Evolutionary conservation across 23 tunicate genomes (phyloP).

Genomic region (Pegea sp.): DNA sequence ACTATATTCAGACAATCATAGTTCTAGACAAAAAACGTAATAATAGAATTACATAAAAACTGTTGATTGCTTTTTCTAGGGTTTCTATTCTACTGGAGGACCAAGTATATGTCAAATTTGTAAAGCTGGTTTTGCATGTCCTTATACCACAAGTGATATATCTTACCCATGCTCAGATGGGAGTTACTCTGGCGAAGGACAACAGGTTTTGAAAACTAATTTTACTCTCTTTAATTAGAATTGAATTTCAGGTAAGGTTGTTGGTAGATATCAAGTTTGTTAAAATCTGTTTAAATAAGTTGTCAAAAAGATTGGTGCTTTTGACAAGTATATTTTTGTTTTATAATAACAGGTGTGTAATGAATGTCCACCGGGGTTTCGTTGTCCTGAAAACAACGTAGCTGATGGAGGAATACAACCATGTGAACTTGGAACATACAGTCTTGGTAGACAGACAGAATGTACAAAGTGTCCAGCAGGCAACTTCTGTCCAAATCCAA

Average conservation of each 20-base stretch:
- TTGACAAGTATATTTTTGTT: too few species aligned
- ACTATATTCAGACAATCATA: too few species aligned
- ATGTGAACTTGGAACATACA: slow-evolving; percentile 39
- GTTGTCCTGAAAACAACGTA: slow-evolving; percentile 16
- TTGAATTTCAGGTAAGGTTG: too few species aligned
- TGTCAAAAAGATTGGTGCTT: not conserved
- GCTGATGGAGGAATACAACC: slow-evolving; percentile 9
- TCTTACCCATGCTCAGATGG: slow-evolving; percentile 26
- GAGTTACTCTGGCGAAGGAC: slow-evolving; percentile 15
- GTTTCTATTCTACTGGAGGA: slow-evolving; percentile 26
- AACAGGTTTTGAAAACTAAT: slow-evolving; percentile 20
- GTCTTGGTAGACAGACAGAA: slow-evolving; percentile 23
- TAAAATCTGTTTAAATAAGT: not conserved
- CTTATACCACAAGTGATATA: slow-evolving; percentile 18
- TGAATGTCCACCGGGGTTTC: slow-evolving; percentile 40
- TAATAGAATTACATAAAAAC: too few species aligned
- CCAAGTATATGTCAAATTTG: slow-evolving; percentile 19
- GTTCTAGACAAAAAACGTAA: too few species aligned
- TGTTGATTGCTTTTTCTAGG: slow-evolving; percentile 35
- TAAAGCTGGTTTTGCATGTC: slow-evolving; percentile 65
- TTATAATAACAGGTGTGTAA: slow-evolving; percentile 53
- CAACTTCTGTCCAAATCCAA: slow-evolving; percentile 45
- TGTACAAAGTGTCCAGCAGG: slow-evolving; percentile 57
- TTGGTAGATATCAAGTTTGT: too few species aligned
- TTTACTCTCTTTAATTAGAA: too few species aligned